Base-by-base conservation (phyloP, 2,113 vertebrate genomes). In the Ophiodon elongatus region DNA sequence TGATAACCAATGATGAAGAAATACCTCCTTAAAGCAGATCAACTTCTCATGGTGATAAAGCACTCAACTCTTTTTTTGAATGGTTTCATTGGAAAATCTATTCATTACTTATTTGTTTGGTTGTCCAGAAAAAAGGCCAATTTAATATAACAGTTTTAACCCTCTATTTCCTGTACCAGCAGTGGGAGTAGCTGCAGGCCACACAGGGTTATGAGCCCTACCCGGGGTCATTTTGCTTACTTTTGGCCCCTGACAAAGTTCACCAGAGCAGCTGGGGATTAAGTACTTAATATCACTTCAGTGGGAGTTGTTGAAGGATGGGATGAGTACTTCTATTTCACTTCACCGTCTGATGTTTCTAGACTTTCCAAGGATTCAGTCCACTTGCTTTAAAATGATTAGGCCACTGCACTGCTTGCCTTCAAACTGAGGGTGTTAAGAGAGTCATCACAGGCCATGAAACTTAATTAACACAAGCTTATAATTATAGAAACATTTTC, bases 231-330 rank as follows among this genome's bases (percentile, higher is more conserved):
- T 35, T 59, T 69, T 15, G 6, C 29, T 64, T 52, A 54, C 77
- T 57, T 75, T 59, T n/a, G 35, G 8, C 27, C 41, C 27, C 52
- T 35, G 21, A 56, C 43, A 25, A 65, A 54, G 60, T 80, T 76
- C 69, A 73, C 14, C 13, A 2, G 66, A 64, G 75, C 75, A 64
- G 45, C 13, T 31, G 10, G 29, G 73, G 76, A 80, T 83, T 76
- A 65, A 21, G 72, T 50, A 23, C 59, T 78, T 67, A 79, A 78
- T 13, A 15, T 17, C 37, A n/a, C 39, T 39, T 59, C 65, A 39
- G 25, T 25, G 45, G 39, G 65, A 76, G 23, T 7, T 60, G 50
- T 25, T 60, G 62, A 73, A 25, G n/a, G 67, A 79, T 64, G 66
- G 60, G 21, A n/a, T 35, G 41, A 31, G 15, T 41, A 35, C 57